Evolutionary conservation across 2,113 vertebrate genomes (phyloP), one percentile per base, ranked within the genome.

Genomic region (Cephalophus harveyi): DNA sequence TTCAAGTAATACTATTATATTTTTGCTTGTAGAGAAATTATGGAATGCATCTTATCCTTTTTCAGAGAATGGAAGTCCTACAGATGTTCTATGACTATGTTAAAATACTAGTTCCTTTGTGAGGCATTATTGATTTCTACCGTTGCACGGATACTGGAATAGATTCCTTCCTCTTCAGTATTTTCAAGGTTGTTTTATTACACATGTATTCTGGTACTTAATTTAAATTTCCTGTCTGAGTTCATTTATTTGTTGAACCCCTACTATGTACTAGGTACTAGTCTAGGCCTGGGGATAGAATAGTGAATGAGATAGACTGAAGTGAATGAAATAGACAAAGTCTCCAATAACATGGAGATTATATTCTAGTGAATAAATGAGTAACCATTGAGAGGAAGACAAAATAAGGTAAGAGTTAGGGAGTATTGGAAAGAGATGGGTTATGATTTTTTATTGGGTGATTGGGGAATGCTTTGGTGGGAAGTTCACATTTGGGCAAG

Each of bases 211-310:
- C 43, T 79, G 67, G 21, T 23, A 59, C 43, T 94, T 94, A 78
- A 76, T 91, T 95, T 91, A 94, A 95, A 95, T 64, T 10, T 89
- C 9, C 40, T 36, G 62, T 95, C 64, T 91, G 76, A 59, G 28
- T 93, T 85, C 54, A 62, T 81, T 91, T 92, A 93, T 93, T 98
- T 96, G n/a, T 95, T 93, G 94, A 91, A 48, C 30, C 88, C 16
- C 36, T 95, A 84, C 5, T 52, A 30, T 36, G 12, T 74, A n/a
- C 43, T 30, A 91, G 48, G 9, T 25, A 62, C 19, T 88, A 46
- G 8, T 95, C 40, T 71, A 93, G 59, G 71, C 92, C 43, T 59
- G 57, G 59, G 59, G 25, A 89, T 59, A 93, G 50, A 95, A 76
- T 9, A 46, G 9, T 54, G 40, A 96, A 23, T n/a, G 88, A 94